Conservation (phyloP, 2,797 vertebrate species). For the Enteromius unitaeniatus region DNA sequence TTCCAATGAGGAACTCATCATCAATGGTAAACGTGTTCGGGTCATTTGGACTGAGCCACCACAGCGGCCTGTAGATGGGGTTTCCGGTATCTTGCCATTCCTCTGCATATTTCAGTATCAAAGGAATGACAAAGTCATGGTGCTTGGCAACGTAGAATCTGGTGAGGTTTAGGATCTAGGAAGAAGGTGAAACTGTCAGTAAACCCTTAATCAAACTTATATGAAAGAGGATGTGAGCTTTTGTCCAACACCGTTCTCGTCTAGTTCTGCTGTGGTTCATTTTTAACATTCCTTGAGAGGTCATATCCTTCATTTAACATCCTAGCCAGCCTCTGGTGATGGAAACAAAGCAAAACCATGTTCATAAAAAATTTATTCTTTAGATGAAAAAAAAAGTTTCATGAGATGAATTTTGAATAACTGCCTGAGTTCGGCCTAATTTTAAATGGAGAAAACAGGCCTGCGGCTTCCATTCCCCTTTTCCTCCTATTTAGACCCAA, state of each 20-base stretch:
- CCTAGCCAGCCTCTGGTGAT: conserved; percentile 69
- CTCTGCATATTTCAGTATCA: conserved; percentile 81
- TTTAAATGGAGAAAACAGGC: conserved; percentile 79
- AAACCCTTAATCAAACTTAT: conserved; percentile 16
- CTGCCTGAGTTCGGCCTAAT: conserved; percentile 67
- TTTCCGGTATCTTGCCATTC: conserved; percentile 81
- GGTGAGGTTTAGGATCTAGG: conserved; percentile 86
- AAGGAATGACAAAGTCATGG: conserved; percentile 81
- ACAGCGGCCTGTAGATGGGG: conserved; percentile 87
- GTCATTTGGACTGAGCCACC: conserved; percentile 89
- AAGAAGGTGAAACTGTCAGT: conserved; percentile 1
- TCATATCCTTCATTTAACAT: conserved; percentile 72
- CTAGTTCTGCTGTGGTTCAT: conserved; percentile 64
- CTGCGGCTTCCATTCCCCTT: conserved; percentile 75
- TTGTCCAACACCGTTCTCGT: conserved; percentile 66
- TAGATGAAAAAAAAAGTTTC: conserved; percentile 70
- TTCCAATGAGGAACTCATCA: conserved; percentile 91
- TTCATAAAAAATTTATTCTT: conserved; percentile 77
- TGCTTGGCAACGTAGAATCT: conserved; percentile 82
- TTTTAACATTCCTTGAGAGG: conserved; percentile 74
- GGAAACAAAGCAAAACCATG: conserved; percentile 76
- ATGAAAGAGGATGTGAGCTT: conserved; percentile 47
- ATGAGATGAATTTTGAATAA: conserved; percentile 72
- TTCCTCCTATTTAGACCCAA: conserved; percentile 70
- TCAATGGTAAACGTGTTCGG: conserved; percentile 82